A percentile compares a stretch with the other conserved stretches of the same genome.
Conservation (phyloP, 2,888 invertebrate genomes). For the Tillus elongatus region DNA sequence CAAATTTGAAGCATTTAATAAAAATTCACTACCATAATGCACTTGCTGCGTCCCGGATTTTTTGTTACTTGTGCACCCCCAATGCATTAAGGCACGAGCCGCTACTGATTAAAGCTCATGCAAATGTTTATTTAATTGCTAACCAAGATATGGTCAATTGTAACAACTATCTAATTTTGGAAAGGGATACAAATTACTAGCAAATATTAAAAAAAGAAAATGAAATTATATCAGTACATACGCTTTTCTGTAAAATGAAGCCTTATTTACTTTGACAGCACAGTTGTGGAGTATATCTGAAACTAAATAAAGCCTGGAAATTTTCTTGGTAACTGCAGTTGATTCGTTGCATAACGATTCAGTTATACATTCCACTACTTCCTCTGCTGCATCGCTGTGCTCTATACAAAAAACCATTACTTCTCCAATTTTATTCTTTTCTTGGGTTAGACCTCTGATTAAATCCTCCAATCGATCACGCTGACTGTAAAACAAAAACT, state of each 20-base stretch:
- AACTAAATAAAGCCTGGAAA: constrained; percentile 87
- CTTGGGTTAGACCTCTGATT: constrained; percentile 74
- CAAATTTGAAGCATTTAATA: too few species aligned
- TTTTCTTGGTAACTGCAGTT: constrained; percentile 78
- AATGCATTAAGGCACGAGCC: too few species aligned
- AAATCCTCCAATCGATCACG: constrained; percentile 88
- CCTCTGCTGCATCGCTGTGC: constrained; percentile 94
- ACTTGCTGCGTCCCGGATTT: too few species aligned
- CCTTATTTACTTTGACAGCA: constrained; percentile 91
- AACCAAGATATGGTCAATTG: constrained; percentile 8
- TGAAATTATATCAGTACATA: constrained; percentile 31
- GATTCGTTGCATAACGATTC: constrained; percentile 72
- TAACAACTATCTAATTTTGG: constrained; percentile 2
- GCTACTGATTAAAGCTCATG: too few species aligned
- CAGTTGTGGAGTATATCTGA: constrained; percentile 97
- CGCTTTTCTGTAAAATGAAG: constrained; percentile 84
- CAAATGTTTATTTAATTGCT: constrained; percentile 9
- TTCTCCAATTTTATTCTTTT: constrained; percentile 75
- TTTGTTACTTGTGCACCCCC: too few species aligned
- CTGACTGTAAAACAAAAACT: constrained; percentile 51
- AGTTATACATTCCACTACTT: constrained; percentile 85
- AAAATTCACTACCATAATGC: too few species aligned
- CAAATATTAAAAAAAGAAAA: constrained; percentile 3
- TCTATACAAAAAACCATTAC: constrained; percentile 99
- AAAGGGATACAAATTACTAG: neutral